Conservation (phyloP, 2,113 vertebrate genomes). For the Prunella himalayana region DNA sequence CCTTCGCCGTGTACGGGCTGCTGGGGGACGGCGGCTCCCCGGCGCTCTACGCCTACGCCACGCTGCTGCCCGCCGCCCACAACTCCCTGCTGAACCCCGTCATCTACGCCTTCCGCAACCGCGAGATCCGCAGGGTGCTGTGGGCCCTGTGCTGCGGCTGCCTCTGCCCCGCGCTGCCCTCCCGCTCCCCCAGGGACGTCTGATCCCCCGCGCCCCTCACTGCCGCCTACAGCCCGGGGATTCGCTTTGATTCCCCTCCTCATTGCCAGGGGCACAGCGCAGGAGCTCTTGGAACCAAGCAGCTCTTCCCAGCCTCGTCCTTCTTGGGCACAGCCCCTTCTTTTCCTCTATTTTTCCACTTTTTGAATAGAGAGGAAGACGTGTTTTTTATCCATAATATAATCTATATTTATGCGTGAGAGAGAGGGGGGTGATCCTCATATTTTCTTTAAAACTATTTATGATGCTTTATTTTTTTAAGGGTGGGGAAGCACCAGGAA, state of each 20-base stretch:
- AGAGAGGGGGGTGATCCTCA: not conserved
- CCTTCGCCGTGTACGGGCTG: slow-evolving; percentile 88
- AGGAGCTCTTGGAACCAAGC: not conserved
- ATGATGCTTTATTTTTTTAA: slow-evolving; percentile 32
- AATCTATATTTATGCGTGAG: not conserved
- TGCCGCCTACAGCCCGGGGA: not conserved
- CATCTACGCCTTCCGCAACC: slow-evolving; percentile 92
- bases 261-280: accelerated
- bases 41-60: slow-evolving; percentile 83
- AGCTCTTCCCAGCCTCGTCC: not conserved
- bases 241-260: not conserved
- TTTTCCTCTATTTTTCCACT: slow-evolving; percentile 38
- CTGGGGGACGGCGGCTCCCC: slow-evolving; percentile 83
- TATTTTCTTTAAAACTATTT: slow-evolving; percentile 38
- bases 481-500: not conserved
- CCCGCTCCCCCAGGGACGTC: slow-evolving; percentile 89
- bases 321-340: not conserved
- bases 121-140: slow-evolving; percentile 90
- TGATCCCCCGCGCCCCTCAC: slow-evolving; percentile 31
- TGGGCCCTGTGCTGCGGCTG: slow-evolving; percentile 84
- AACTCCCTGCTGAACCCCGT: slow-evolving; percentile 92
- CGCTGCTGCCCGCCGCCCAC: slow-evolving; percentile 88
- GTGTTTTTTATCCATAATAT: slow-evolving; percentile 40
- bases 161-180: slow-evolving; percentile 64
- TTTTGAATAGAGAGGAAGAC: slow-evolving; percentile 7